These are phyloP conservation scores for Siniperca chuatsi DNA, from an alignment of 2,113 vertebrate species.

Conservation along the genomic window DNA sequence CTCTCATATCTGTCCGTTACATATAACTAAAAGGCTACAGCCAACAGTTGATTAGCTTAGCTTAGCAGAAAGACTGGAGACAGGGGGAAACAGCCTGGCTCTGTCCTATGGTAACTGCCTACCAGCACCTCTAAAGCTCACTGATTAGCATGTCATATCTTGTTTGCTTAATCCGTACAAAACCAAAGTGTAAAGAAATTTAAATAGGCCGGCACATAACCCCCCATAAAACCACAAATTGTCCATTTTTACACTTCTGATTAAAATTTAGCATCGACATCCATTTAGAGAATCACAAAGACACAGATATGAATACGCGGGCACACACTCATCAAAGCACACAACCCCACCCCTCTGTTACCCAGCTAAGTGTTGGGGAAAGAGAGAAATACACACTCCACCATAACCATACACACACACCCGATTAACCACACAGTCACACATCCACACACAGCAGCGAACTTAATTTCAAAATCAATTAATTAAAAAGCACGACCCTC, in stretches of 20 bases:
- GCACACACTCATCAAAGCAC: constrained; percentile 28
- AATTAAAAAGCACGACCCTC: constrained; percentile 72
- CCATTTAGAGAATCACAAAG: constrained; percentile 12
- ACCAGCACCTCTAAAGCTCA: neutral
- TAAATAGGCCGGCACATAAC: neutral
- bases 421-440: neutral
- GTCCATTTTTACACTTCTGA: neutral
- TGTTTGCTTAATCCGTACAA: neutral
- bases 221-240: neutral
- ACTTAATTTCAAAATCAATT: constrained; percentile 80
- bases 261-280: neutral
- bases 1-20: neutral
- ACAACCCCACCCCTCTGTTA: constrained; percentile 35
- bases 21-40: neutral
- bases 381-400: constrained; percentile 17
- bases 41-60: neutral
- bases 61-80: constrained; percentile 2
- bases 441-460: constrained; percentile 46
- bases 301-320: constrained; percentile 14
- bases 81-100: neutral
- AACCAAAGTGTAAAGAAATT: neutral
- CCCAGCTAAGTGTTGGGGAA: constrained; percentile 14
- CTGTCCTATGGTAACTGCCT: neutral
- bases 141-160: neutral
- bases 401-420: neutral